Conservation (phyloP, 2,113 vertebrate genomes). For the Pachyramphus minor region DNA sequence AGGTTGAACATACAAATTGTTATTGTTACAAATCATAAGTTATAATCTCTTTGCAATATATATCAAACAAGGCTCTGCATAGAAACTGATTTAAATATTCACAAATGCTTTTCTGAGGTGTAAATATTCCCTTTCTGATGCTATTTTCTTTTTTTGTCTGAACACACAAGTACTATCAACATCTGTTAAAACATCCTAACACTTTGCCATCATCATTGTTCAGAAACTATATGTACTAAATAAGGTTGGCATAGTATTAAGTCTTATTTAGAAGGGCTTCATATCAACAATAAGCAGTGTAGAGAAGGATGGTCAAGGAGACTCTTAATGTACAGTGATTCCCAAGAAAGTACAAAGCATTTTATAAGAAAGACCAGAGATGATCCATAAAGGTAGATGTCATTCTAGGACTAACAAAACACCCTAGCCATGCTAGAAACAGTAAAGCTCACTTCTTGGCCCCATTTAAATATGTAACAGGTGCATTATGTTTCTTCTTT, state of each 20-base stretch:
- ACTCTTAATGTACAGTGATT: neutral
- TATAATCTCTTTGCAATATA: neutral
- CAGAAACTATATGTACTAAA: neutral
- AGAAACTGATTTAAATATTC: neutral
- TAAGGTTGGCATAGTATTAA: neutral
- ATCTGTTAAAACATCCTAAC: neutral
- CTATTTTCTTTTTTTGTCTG: neutral
- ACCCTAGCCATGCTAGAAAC: neutral
- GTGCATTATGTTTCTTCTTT: neutral
- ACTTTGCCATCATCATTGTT: neutral
- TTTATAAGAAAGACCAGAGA: neutral
- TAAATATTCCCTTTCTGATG: neutral
- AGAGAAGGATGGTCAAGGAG: neutral
- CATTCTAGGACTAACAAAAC: neutral
- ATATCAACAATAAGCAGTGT: neutral
- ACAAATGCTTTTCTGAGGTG: neutral
- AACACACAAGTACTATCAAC: neutral
- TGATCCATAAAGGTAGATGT: neutral
- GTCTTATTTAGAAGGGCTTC: neutral
- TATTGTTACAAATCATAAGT: neutral
- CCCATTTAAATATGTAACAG: neutral
- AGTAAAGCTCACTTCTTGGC: neutral
- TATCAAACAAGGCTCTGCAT: neutral
- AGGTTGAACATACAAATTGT: neutral
- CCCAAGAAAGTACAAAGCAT: neutral